Evolutionary conservation across 1,140 invertebrate genomes (phyloP).

Genomic region (Ptiloglossa arizonensis): DNA sequence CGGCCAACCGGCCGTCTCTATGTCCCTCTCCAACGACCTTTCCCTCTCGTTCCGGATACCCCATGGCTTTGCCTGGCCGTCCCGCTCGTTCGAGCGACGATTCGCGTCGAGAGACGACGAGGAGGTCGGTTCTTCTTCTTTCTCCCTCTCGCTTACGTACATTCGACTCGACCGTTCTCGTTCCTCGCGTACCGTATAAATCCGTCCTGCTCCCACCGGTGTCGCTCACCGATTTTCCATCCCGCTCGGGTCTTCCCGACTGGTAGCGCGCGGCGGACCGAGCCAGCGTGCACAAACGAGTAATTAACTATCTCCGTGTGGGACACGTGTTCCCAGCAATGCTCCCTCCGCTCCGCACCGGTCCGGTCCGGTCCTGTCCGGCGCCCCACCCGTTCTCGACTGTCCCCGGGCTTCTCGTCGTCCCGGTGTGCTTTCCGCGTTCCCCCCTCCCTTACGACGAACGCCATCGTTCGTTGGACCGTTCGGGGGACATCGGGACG

Average conservation of each 20-base stretch:
- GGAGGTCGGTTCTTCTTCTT: too few relatives aligned
- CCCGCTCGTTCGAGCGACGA: slow-evolving; percentile 1
- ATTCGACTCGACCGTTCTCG: slow-evolving; percentile 54
- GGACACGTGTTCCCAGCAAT: slow-evolving; percentile 77
- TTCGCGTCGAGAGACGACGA: too few relatives aligned
- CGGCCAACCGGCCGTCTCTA: slow-evolving; percentile 32
- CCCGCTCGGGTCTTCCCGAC: slow-evolving; percentile 40
- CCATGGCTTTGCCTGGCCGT: slow-evolving; percentile 7
- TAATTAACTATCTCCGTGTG: slow-evolving; percentile 80
- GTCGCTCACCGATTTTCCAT: slow-evolving; percentile 45
- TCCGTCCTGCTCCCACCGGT: slow-evolving; percentile 20
- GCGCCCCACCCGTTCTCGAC: too few relatives aligned
- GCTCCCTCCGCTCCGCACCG: slow-evolving; percentile 30
- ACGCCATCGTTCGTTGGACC: too few relatives aligned
- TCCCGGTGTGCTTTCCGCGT: slow-evolving; percentile 20
- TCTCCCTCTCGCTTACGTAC: slow-evolving; percentile 58
- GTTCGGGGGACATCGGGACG: not conserved
- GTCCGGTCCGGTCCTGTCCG: too few relatives aligned
- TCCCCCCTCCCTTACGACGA: too few relatives aligned
- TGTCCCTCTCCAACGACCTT: slow-evolving; percentile 22
- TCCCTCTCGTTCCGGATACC: slow-evolving; percentile 14
- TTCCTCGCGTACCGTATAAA: slow-evolving; percentile 46
- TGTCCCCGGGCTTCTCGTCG: not conserved
- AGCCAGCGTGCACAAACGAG: slow-evolving; percentile 77
- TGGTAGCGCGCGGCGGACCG: slow-evolving; percentile 39